A percentile compares a stretch with the other conserved stretches of the same genome.
Evolutionary conservation across 2,888 invertebrate species (phyloP).

Genomic region (Drosophila yooni): DNA sequence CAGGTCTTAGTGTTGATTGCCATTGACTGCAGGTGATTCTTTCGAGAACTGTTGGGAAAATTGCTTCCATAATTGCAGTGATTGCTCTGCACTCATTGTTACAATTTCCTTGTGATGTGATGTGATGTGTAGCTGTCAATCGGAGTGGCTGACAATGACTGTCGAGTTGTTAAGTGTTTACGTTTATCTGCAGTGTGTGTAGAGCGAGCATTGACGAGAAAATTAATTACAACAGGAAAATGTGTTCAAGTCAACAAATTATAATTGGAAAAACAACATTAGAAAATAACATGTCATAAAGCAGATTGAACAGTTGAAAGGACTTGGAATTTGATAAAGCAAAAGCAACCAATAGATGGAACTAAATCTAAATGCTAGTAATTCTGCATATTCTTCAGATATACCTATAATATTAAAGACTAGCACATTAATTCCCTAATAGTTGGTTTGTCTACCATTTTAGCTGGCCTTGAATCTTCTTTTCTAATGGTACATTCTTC

Average conservation of each 20-base stretch:
- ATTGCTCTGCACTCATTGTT: slow-evolving; percentile 58
- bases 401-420: neutral
- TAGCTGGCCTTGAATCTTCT: neutral
- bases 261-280: neutral
- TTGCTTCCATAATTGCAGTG: slow-evolving; percentile 64
- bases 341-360: neutral
- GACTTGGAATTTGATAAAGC: neutral
- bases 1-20: slow-evolving; percentile 25
- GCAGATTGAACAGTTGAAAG: neutral
- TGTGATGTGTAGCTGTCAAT: slow-evolving; percentile 64
- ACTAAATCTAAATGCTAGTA: neutral
- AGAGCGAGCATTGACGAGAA: neutral
- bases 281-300: neutral
- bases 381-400: neutral
- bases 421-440: neutral
- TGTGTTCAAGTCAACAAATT: neutral
- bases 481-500: slow-evolving; percentile 1
- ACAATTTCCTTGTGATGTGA: slow-evolving; percentile 43
- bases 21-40: slow-evolving; percentile 44
- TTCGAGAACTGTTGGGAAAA: slow-evolving; percentile 33
- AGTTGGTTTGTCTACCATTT: neutral
- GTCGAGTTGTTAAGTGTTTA: slow-evolving; percentile 46
- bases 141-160: slow-evolving; percentile 37
- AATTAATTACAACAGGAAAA: neutral
- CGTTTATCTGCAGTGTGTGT: slow-evolving; percentile 32